Base-by-base conservation (phyloP, 1,140 invertebrate species). In the Meloidogyne chitwoodi region DNA sequence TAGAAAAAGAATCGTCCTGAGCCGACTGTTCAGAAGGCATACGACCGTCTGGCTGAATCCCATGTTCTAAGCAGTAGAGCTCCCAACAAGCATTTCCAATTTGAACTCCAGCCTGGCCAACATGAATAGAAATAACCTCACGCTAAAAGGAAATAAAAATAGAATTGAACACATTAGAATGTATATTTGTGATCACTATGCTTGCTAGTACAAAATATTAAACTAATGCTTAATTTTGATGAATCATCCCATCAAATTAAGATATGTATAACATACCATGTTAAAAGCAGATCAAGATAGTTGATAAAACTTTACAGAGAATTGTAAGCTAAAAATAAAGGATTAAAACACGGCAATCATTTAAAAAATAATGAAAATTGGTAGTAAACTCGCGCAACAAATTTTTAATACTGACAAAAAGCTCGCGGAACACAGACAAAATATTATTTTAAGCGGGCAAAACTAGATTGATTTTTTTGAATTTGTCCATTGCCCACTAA, bases 1-100 rank as follows among this genome's bases (percentile, higher is more conserved):
- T 93, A 87, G 93, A 93, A 88, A 93, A 93, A 26, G 92, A 93
- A 87, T 93, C 92, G 16, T 71, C 81, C 24, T 76, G 34, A 63
- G 26, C 48, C 24, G n/a, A 62, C 8, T 77, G 66, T 66, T 80
- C 79, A 24, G 79, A 64, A n/a, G 78, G 78, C 91, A 81, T 72
- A 16, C 80, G 71, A 12, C 88, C 88, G 78, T 89, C 88, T 0
- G 87, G 88, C 72, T 84, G 84, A 75, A 89, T 88, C 26, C 89
- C 89, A 81, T 89, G 88, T 74, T 89, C 88, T 68, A 91, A 80
- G 77, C 90, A 91, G 83, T 90, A 91, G 74, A 91, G 86, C 80
- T 91, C 90, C 90, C 90, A 91, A 81, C 90, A 91, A 69, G 92
- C 89, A 85, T 90, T 90, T 27, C 90, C 90, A 68, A 90, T 90